Percentiles rank a stretch among this genome's conserved stretches.
These are phyloP conservation scores for Drosophila lini DNA, from an alignment of 1,140 invertebrate genomes.

Conservation along the genomic window DNA sequence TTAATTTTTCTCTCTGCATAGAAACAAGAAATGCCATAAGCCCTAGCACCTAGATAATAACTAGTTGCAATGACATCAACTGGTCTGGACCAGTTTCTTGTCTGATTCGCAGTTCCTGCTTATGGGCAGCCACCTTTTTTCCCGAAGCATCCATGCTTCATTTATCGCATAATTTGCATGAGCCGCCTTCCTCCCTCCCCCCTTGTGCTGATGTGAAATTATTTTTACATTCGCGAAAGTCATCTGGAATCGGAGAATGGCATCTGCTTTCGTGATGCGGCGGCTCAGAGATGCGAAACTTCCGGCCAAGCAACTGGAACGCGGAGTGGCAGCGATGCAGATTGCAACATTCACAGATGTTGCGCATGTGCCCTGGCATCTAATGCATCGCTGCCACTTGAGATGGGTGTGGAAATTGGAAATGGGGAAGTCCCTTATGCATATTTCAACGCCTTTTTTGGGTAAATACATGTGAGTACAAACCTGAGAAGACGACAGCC, in stretches of 20 bases:
- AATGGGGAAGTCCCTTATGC: slow-evolving; percentile 38
- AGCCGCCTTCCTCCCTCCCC: neutral
- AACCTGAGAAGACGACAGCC: slow-evolving; percentile 13
- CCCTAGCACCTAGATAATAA: slow-evolving; percentile 32
- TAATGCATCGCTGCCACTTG: slow-evolving; percentile 48
- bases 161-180: slow-evolving; percentile 38
- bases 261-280: slow-evolving; percentile 15
- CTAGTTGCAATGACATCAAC: slow-evolving; percentile 21
- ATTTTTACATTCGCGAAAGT: slow-evolving; percentile 49
- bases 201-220: slow-evolving; percentile 20
- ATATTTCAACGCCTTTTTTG: slow-evolving; percentile 63
- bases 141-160: slow-evolving; percentile 27
- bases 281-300: slow-evolving; percentile 46
- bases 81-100: slow-evolving; percentile 29
- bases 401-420: slow-evolving; percentile 18
- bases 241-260: slow-evolving; percentile 30
- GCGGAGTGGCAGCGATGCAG: slow-evolving; percentile 2
- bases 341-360: slow-evolving; percentile 53
- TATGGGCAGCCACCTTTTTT: slow-evolving; percentile 4
- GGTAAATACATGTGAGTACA: slow-evolving; percentile 30
- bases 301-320: slow-evolving; percentile 51
- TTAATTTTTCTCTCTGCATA: neutral
- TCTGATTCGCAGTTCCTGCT: slow-evolving; percentile 12
- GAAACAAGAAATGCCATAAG: slow-evolving; percentile 11
- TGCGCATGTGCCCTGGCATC: slow-evolving; percentile 54